Conservation (phyloP, 2,888 invertebrate genomes). For the Ethmia dodecea region DNA sequence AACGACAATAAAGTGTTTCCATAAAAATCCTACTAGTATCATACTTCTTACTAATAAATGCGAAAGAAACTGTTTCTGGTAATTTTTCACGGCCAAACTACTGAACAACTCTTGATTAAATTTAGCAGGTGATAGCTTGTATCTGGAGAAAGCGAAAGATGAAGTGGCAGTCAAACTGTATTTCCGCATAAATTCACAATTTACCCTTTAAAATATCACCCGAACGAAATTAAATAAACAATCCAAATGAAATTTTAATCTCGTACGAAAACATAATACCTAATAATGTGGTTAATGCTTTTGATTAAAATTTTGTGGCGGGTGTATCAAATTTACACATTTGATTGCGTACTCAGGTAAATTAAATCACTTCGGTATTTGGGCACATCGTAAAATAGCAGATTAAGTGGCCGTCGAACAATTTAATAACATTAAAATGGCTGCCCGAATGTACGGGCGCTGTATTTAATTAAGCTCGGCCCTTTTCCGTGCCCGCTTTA, state of each 20-base stretch:
- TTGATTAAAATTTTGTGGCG: slow-evolving; percentile 9
- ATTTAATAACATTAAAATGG: slow-evolving; percentile 74
- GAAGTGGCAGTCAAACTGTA: not conserved
- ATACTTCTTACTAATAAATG: too few species aligned
- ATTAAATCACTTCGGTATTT: slow-evolving; percentile 55
- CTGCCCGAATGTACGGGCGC: slow-evolving; percentile 52
- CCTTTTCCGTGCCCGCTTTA: slow-evolving; percentile 50
- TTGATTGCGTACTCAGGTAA: slow-evolving; percentile 37
- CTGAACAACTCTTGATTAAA: not conserved
- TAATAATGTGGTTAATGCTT: not conserved
- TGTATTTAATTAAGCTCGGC: slow-evolving; percentile 69
- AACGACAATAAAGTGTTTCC: too few species aligned
- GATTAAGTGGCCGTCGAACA: slow-evolving; percentile 62
- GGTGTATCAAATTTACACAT: slow-evolving; percentile 28
- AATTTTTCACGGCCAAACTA: too few species aligned
- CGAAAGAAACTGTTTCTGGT: too few species aligned
- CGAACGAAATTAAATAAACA: not conserved
- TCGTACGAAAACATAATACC: slow-evolving; percentile 1
- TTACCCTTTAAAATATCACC: not conserved
- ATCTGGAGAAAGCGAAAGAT: not conserved
- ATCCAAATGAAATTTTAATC: slow-evolving; percentile 4
- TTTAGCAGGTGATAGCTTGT: not conserved
- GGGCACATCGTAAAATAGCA: slow-evolving; percentile 57
- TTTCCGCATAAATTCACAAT: too few species aligned
- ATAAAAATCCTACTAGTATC: too few species aligned